Conservation (phyloP, 2,888 invertebrate genomes). For the Papilio demoleus region DNA sequence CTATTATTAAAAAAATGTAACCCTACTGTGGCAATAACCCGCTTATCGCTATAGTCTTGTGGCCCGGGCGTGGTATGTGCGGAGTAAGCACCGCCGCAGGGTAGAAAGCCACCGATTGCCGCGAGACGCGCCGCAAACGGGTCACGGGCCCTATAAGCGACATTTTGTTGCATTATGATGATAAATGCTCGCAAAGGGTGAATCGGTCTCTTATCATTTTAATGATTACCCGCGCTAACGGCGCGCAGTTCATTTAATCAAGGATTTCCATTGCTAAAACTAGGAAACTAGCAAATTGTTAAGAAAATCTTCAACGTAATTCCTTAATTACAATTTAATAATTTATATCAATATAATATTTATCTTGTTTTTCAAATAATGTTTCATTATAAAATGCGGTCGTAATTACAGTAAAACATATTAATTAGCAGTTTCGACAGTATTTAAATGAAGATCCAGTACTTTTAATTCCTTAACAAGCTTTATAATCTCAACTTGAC, state of each 20-base stretch:
- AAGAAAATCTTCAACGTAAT: too few species aligned
- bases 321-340: too few species aligned
- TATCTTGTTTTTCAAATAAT: too few species aligned
- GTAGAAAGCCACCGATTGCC: conserved; percentile 64
- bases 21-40: conserved; percentile 1
- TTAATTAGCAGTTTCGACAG: background rate
- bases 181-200: conserved; percentile 43
- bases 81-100: conserved; percentile 58
- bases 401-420: too few species aligned
- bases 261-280: background rate
- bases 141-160: conserved; percentile 55
- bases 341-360: too few species aligned
- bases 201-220: conserved; percentile 14
- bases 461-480: background rate
- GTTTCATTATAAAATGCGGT: too few species aligned
- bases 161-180: conserved; percentile 49
- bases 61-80: conserved; percentile 61
- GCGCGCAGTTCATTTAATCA: background rate
- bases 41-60: conserved; percentile 18
- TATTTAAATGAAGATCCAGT: background rate
- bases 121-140: conserved; percentile 49
- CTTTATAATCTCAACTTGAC: background rate
- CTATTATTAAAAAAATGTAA: background rate
- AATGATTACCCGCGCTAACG: background rate
- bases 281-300: too few species aligned